Evolutionary conservation across 2,888 invertebrate genomes (phyloP), one percentile per base, ranked within the genome.

Genomic region (Sesia apiformis): DNA sequence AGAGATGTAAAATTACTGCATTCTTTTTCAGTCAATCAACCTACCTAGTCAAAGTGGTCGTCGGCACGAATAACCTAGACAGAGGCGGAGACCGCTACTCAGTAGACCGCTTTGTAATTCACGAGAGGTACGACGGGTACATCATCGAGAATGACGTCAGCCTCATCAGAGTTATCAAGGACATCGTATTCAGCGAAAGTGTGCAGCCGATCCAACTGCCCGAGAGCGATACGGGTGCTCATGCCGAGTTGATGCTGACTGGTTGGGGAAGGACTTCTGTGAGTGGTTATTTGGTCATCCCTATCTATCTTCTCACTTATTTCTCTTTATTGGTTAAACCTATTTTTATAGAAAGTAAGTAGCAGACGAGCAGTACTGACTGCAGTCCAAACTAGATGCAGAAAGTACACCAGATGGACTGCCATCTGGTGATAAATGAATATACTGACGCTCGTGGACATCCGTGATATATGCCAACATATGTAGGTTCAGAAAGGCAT

Each of bases 261-360:
- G 91, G 91, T 5, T 90, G 91, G 90, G 90, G 90, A 3, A 74
- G 82, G 50, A 67, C 77, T 40, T 83, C 84, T 8, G 88, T 90
- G 61, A 81, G 83, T 65, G 55, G 4, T 54, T 55, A 41, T 50
- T 8, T 40, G 52, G 42, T 6, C 42, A 23, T 23, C 23, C 23
- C 23, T 1, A 23, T 23, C 23, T 23, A 23, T 23, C 23, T 23
- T 23, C 23, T 23, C 2, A 23, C 23, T 23, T 23, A 23, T 23
- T 23, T 2, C 23, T 23, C 23, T 23, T 23, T 23, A 23, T 23
- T 23, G 23, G 2, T 23, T 23, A 23, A 23, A 23, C 23, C 23
- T 23, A 23, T 23, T 23, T 23, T 23, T 23, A 23, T 23, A 23
- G 23, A 23, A 23, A 23, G 1, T 23, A 23, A 23, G 23, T 23